These are phyloP conservation scores for Rosalia funebris DNA, from an alignment of 2,888 invertebrate species.

Conservation along the genomic window DNA sequence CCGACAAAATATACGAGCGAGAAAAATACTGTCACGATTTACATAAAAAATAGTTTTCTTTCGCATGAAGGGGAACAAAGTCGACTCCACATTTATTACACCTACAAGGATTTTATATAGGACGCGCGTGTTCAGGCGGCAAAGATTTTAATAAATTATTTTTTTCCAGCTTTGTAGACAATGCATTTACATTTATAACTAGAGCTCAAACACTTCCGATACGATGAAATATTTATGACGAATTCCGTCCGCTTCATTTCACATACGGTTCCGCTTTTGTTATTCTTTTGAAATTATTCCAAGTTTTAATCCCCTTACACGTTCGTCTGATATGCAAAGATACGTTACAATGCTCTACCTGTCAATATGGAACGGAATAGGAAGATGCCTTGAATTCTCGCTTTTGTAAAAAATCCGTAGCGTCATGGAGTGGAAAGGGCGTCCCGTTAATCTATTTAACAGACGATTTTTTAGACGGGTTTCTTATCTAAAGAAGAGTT, in stretches of 20 bases:
- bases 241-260: conserved; percentile 53
- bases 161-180: conserved; percentile 14
- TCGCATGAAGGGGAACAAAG: background rate
- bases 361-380: conserved; percentile 16
- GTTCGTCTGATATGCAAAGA: conserved; percentile 54
- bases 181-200: conserved; percentile 61
- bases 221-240: conserved; percentile 60
- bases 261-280: conserved; percentile 49
- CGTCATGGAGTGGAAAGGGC: too few species aligned
- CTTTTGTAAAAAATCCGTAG: background rate
- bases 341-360: conserved; percentile 47
- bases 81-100: conserved; percentile 4
- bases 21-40: too few species aligned
- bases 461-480: too few species aligned
- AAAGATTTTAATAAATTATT: conserved; percentile 4
- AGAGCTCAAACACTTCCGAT: conserved; percentile 58
- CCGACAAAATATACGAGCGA: too few species aligned
- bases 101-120: background rate
- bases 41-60: background rate
- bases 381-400: background rate
- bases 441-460: too few species aligned
- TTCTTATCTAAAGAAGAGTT: too few species aligned
- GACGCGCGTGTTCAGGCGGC: background rate
- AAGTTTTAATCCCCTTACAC: conserved; percentile 52
- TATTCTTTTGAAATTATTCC: conserved; percentile 52